A percentile compares a stretch with the other conserved stretches of the same genome.
Evolutionary conservation across 2,888 invertebrate species (phyloP).

Genomic region (Dusona sp.): DNA sequence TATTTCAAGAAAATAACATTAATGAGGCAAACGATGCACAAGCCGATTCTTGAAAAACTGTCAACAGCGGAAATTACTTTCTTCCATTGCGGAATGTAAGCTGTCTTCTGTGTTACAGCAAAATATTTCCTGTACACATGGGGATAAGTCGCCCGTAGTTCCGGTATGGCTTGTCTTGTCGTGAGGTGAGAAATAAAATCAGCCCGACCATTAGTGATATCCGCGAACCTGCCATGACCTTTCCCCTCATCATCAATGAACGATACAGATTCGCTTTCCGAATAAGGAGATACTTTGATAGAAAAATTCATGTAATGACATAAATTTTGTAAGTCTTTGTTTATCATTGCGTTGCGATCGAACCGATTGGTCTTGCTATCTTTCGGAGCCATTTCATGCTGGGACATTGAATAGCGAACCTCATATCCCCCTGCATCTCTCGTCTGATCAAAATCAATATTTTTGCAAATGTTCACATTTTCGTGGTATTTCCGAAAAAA

Average conservation of each 20-base stretch:
- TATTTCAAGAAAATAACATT: slow-evolving; percentile 16
- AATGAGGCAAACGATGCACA: slow-evolving; percentile 8
- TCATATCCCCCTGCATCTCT: slow-evolving; percentile 41
- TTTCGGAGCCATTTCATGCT: neutral
- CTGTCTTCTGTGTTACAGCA: neutral
- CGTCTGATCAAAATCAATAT: slow-evolving; percentile 38
- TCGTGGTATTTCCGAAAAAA: slow-evolving; percentile 6
- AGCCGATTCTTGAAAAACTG: neutral
- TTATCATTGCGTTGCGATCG: neutral
- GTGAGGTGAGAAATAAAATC: too few relatives aligned
- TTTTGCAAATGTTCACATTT: slow-evolving; percentile 10
- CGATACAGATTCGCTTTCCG: neutral
- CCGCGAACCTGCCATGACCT: neutral
- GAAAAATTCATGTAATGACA: too few relatives aligned
- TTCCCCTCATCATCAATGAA: neutral
- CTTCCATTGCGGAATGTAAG: neutral
- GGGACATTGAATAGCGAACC: neutral
- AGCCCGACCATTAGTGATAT: too few relatives aligned
- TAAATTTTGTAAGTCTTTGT: too few relatives aligned
- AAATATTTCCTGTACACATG: neutral
- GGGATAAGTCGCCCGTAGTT: neutral
- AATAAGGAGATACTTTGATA: too few relatives aligned
- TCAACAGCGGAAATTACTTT: slow-evolving; percentile 13
- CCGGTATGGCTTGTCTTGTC: too few relatives aligned
- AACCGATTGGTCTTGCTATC: too few relatives aligned